Conservation (phyloP, 35 echinoderm and acorn worm genomes). For the Strongylocentrotus purpuratus region DNA sequence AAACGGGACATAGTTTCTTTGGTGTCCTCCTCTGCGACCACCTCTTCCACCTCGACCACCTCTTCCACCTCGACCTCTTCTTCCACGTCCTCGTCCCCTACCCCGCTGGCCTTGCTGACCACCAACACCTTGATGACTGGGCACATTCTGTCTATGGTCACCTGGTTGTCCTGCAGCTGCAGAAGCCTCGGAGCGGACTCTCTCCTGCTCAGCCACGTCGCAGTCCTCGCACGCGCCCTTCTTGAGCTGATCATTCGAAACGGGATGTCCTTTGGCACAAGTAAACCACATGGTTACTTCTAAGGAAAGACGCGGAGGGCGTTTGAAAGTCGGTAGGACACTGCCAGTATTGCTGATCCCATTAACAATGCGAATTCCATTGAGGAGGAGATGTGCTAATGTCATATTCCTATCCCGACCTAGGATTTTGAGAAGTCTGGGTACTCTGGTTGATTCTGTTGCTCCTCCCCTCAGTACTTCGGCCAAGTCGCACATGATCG, state of each 20-base stretch:
- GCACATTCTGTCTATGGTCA: neutral
- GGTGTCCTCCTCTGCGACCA: neutral
- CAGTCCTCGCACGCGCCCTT: neutral
- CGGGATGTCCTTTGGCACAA: neutral
- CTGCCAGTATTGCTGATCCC: neutral
- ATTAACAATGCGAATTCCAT: neutral
- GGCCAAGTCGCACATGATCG: neutral
- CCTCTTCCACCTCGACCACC: no score
- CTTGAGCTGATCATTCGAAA: neutral
- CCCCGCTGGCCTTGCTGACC: neutral
- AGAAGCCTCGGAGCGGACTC: neutral
- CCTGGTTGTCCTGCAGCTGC: neutral
- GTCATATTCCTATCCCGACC: neutral
- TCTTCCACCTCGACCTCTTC: neutral
- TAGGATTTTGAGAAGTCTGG: neutral
- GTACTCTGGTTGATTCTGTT: neutral
- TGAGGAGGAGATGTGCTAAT: neutral
- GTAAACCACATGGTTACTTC: neutral
- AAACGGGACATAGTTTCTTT: neutral
- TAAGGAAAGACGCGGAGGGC: neutral
- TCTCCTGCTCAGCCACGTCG: neutral
- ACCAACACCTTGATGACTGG: neutral
- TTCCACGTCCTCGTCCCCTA: neutral
- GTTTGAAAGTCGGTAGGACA: neutral
- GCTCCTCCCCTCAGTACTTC: neutral